Conservation (phyloP, 2,113 vertebrate genomes). For the Sphyrna mokarran region DNA sequence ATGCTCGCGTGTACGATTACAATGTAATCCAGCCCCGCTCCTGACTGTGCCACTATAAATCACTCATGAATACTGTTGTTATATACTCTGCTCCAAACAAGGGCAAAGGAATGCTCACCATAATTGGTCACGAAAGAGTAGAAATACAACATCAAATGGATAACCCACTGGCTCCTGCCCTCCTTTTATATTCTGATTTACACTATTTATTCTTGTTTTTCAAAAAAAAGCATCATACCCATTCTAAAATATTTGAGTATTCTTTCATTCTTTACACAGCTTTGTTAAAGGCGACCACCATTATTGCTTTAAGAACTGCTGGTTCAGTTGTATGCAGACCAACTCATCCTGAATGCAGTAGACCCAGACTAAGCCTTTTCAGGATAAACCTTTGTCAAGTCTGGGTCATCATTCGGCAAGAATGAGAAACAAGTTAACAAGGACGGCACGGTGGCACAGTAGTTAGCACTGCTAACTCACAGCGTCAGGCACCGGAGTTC, state of each 20-base stretch:
- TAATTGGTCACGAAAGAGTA: not conserved
- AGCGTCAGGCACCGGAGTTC: too few species aligned
- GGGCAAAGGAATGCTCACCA: not conserved
- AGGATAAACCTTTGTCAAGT: not conserved
- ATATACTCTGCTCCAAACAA: not conserved
- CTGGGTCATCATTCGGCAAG: not conserved
- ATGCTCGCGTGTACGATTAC: not conserved
- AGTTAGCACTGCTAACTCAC: too few species aligned
- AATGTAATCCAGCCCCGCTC: slow-evolving; percentile 5
- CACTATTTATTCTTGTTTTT: not conserved
- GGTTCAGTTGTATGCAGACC: not conserved
- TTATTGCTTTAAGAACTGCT: not conserved
- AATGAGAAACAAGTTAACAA: not conserved
- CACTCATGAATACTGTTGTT: not conserved
- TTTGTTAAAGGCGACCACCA: not conserved
- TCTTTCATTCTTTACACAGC: not conserved
- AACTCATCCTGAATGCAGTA: not conserved
- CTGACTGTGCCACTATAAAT: not conserved
- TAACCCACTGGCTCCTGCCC: not conserved
- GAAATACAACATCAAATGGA: not conserved
- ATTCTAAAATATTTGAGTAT: not conserved
- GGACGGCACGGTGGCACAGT: too few species aligned
- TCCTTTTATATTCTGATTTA: not conserved
- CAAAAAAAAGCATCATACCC: not conserved
- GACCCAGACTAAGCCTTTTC: not conserved